Percentiles rank a stretch among this genome's conserved stretches.
Evolutionary conservation across 2,113 vertebrate species (phyloP).

Genomic region (Barnardius zonarius): DNA sequence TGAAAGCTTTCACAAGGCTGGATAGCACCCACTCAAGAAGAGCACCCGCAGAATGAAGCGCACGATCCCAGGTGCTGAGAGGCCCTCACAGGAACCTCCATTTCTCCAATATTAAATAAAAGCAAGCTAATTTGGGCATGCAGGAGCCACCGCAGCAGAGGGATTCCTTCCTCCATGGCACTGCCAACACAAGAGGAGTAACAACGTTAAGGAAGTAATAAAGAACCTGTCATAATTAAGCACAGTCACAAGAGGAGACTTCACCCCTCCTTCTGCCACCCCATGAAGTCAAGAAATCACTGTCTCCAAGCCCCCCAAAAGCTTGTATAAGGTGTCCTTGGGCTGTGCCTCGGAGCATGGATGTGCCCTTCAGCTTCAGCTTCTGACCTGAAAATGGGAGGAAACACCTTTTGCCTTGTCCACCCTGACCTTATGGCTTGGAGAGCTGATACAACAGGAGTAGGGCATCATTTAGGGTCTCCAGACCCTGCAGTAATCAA

Average conservation of each 20-base stretch:
- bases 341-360: accelerated
- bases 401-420: background rate
- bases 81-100: background rate
- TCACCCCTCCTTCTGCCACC: background rate
- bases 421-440: background rate
- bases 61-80: background rate
- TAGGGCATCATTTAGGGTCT: background rate
- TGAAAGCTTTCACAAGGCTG: background rate
- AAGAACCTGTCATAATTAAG: background rate
- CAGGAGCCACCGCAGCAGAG: constrained; percentile 19
- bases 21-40: background rate
- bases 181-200: constrained; percentile 14
- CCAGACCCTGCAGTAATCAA: accelerated
- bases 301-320: background rate
- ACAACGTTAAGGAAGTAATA: constrained; percentile 48
- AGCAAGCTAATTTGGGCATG: constrained; percentile 37
- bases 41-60: background rate
- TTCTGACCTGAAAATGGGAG: accelerated
- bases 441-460: background rate
- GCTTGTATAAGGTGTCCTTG: accelerated
- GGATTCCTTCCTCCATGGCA: constrained; percentile 43
- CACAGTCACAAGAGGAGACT: background rate
- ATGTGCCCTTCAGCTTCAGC: background rate
- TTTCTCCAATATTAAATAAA: constrained; percentile 58
- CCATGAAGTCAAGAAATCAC: accelerated